Conservation (phyloP, 2,113 vertebrate species). For the Trematomus loennbergii region DNA sequence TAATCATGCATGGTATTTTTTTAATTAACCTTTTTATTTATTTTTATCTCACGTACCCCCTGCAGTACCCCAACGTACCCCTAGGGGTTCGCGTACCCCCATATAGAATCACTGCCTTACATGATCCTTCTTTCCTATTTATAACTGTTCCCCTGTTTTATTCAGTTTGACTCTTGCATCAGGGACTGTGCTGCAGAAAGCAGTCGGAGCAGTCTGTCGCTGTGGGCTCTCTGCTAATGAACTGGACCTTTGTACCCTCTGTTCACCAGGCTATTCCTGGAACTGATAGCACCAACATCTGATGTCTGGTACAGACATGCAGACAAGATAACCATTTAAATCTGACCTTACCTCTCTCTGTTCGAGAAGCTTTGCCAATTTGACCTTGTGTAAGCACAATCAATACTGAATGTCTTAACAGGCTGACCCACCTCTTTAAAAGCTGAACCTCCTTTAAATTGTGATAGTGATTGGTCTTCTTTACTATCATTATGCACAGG, state of each 20-base stretch:
- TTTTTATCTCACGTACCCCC: too few species aligned
- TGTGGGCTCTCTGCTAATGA: constrained; percentile 65
- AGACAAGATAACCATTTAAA: constrained; percentile 62
- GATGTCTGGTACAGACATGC: constrained; percentile 60
- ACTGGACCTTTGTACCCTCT: constrained; percentile 64
- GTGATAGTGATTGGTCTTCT: not conserved
- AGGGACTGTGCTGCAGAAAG: constrained; percentile 27
- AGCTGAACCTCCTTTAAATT: constrained; percentile 25
- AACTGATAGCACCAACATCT: constrained; percentile 61
- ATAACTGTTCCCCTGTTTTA: constrained; percentile 8
- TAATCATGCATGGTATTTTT: too few species aligned
- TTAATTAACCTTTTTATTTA: too few species aligned
- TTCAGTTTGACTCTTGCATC: constrained; percentile 27
- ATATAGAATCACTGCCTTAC: too few species aligned
- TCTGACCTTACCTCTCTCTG: constrained; percentile 54
- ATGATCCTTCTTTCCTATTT: constrained; percentile 5
- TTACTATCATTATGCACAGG: not conserved
- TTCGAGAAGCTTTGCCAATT: constrained; percentile 44
- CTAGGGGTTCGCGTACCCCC: too few species aligned
- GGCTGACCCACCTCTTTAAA: constrained; percentile 19
- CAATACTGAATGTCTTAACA: constrained; percentile 41
- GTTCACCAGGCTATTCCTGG: constrained; percentile 62
- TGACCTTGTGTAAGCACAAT: constrained; percentile 38
- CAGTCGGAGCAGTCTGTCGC: constrained; percentile 50
- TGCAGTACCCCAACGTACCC: too few species aligned